phyloP scores from a whole-genome alignment of 2,797 vertebrate genomes.

The Arctocebus calabarensis region DNA sequence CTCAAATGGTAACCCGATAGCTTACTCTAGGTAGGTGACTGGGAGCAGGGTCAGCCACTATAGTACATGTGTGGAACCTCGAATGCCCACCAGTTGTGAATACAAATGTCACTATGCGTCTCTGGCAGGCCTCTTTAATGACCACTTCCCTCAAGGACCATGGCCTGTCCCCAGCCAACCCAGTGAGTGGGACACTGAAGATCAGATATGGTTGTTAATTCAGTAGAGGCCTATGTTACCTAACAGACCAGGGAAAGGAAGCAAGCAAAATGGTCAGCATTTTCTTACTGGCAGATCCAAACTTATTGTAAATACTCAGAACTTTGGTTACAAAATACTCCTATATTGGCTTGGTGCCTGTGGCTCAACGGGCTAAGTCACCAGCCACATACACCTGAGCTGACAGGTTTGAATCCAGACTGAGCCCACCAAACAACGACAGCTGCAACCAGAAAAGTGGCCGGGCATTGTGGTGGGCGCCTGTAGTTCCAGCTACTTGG shows the following conservation, averaged over 20 bases:
- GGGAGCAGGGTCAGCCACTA: not conserved
- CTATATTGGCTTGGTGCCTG: no score
- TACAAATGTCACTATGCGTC: not conserved
- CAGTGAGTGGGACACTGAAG: not conserved
- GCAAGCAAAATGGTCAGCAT: not conserved
- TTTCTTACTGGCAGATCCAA: slow-evolving; percentile 44
- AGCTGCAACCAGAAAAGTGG: no score
- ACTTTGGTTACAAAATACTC: not conserved
- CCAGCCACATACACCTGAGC: no score
- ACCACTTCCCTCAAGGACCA: not conserved
- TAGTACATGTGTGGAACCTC: not conserved
- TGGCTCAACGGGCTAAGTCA: no score
- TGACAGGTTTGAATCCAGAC: no score
- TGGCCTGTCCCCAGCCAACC: not conserved
- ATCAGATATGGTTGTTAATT: not conserved
- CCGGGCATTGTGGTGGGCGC: no score
- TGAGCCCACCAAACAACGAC: no score
- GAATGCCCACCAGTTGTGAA: not conserved
- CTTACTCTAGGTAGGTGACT: not conserved
- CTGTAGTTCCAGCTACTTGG: no score
- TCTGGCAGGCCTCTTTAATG: not conserved
- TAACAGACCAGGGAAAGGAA: not conserved
- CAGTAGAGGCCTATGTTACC: not conserved
- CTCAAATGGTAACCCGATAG: not conserved
- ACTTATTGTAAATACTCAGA: not conserved